A percentile compares a stretch with the other conserved stretches of the same genome.
These are phyloP conservation scores for Chaenodraco wilsoni DNA, from an alignment of 2,797 vertebrate genomes.

Conservation along the genomic window DNA sequence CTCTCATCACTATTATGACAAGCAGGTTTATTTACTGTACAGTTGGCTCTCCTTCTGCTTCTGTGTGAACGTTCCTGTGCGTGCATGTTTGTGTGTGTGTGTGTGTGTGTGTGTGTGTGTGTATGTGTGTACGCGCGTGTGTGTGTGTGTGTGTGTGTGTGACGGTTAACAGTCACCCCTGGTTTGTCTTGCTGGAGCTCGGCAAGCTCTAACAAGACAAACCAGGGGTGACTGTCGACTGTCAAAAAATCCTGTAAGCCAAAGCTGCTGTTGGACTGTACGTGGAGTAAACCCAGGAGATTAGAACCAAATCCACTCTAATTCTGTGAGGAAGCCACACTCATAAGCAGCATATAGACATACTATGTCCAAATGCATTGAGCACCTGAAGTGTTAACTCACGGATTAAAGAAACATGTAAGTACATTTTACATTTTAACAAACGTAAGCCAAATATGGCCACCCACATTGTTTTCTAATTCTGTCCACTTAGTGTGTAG, in stretches of 20 bases:
- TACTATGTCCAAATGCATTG: constrained; percentile 8
- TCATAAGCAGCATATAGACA: constrained; percentile 22
- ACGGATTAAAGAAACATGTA: constrained; percentile 5
- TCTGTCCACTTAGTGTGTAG: background rate
- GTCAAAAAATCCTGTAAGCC: constrained; percentile 53
- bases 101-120: background rate
- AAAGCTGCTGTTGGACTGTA: constrained; percentile 45
- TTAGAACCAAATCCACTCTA: constrained; percentile 41
- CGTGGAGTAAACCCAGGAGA: constrained; percentile 46
- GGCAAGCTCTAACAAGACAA: constrained; percentile 60
- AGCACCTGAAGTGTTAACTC: constrained; percentile 12
- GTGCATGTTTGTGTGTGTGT: constrained; percentile 8
- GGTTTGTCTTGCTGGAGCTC: constrained; percentile 6
- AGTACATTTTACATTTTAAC: background rate
- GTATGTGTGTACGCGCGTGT: constrained; percentile 16
- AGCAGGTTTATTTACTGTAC: constrained; percentile 79
- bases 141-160: background rate
- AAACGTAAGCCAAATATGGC: background rate
- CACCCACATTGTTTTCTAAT: background rate
- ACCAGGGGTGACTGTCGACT: constrained; percentile 64
- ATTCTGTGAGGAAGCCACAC: constrained; percentile 23
- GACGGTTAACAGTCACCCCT: constrained; percentile 25
- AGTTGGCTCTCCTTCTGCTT: constrained; percentile 60
- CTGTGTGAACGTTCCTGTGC: constrained; percentile 3
- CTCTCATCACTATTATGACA: constrained; percentile 79